Conservation (phyloP, 2,888 invertebrate species). For the Drosophila subsilvestris region DNA sequence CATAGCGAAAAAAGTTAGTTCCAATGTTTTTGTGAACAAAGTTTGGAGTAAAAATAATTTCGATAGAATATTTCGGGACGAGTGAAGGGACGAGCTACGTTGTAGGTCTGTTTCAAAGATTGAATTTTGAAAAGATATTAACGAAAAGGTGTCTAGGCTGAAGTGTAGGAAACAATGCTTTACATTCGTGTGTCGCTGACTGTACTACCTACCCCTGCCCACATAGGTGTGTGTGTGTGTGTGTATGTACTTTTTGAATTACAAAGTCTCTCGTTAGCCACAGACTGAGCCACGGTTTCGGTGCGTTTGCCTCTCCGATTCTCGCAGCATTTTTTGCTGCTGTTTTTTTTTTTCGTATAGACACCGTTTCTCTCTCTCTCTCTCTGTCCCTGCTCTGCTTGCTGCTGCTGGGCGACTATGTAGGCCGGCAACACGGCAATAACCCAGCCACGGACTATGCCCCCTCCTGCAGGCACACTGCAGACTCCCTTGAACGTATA, state of each 20-base stretch:
- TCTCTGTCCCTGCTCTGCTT: constrained; percentile 39
- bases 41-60: too few relatives aligned
- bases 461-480: neutral
- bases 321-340: constrained; percentile 28
- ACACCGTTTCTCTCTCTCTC: constrained; percentile 33
- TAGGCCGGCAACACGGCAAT: constrained; percentile 62
- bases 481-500: constrained; percentile 1
- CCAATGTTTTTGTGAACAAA: too few relatives aligned
- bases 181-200: neutral
- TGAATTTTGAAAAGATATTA: constrained; percentile 46
- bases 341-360: constrained; percentile 13
- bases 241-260: constrained; percentile 47
- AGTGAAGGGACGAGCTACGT: too few relatives aligned
- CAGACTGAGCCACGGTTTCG: constrained; percentile 25
- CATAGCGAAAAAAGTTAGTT: too few relatives aligned
- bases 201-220: neutral
- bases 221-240: constrained; percentile 26
- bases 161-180: neutral
- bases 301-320: neutral
- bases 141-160: rapidly evolving
- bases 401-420: constrained; percentile 29
- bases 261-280: constrained; percentile 69
- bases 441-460: constrained; percentile 19
- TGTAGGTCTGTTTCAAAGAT: neutral
- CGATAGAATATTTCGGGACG: too few relatives aligned